phyloP scores from a whole-genome alignment of 1,140 invertebrate species.

The Scaptomyza pallida region DNA sequence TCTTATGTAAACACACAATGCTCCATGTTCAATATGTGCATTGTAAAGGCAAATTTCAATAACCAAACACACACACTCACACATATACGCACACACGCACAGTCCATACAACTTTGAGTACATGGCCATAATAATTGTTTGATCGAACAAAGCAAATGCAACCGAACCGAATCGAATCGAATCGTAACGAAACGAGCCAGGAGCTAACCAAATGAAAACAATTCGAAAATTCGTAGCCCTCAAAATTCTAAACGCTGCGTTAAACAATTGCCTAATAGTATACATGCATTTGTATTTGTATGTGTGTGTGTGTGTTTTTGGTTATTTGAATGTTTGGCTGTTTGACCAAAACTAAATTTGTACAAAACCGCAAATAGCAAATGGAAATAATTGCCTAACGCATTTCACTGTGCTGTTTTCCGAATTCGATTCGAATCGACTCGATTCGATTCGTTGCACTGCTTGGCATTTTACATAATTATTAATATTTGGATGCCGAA shows the following conservation, averaged over 20 bases:
- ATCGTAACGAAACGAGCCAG: slow-evolving; percentile 5
- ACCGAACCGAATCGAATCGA: slow-evolving; percentile 12
- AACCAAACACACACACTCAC: slow-evolving; percentile 15
- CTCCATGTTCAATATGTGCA: slow-evolving; percentile 2
- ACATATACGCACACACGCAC: no score
- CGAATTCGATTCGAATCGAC: slow-evolving; percentile 13
- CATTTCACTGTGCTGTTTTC: slow-evolving; percentile 1
- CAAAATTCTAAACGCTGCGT: not conserved
- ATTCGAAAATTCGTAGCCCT: not conserved
- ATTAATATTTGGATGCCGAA: no score
- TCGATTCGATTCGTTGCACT: not conserved
- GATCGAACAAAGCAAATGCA: slow-evolving; percentile 8
- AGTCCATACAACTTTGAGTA: not conserved
- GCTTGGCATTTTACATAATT: not conserved
- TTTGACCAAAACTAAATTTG: slow-evolving; percentile 33
- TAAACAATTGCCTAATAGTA: slow-evolving; percentile 33
- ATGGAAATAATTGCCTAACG: slow-evolving; percentile 34
- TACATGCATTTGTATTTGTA: not conserved
- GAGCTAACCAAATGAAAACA: slow-evolving; percentile 15
- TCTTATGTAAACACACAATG: slow-evolving; percentile 26
- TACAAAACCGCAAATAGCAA: slow-evolving; percentile 35
- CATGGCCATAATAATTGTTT: slow-evolving; percentile 38
- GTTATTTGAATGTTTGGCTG: not conserved
- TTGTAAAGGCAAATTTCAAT: slow-evolving; percentile 21
- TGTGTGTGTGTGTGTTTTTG: not conserved